Conservation (phyloP, 2,113 vertebrate genomes). For the Gnathonemus longibarbis region DNA sequence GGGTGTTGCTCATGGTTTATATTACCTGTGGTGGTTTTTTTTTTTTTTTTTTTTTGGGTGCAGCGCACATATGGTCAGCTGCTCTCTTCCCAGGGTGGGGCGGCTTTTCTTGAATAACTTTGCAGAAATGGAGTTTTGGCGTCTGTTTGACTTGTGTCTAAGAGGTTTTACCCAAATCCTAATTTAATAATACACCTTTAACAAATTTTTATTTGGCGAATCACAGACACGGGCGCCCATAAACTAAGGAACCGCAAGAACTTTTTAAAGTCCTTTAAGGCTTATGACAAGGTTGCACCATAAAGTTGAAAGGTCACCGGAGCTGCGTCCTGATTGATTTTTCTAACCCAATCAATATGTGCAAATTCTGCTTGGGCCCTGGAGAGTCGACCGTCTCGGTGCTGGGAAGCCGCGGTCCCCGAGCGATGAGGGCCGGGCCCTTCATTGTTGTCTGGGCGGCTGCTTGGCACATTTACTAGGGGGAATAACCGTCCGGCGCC, state of each 20-base stretch:
- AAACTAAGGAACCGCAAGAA: neutral
- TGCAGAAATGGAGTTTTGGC: neutral
- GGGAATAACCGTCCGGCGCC: neutral
- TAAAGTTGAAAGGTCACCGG: neutral
- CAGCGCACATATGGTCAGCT: neutral
- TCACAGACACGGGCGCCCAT: neutral
- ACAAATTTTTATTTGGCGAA: neutral
- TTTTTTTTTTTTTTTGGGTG: conserved; percentile 13
- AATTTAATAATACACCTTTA: neutral
- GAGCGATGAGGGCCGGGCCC: neutral
- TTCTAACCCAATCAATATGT: neutral
- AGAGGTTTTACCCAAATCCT: neutral
- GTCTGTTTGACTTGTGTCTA: neutral
- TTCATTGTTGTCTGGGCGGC: neutral
- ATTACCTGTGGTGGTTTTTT: neutral
- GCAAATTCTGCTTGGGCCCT: neutral
- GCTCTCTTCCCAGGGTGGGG: neutral
- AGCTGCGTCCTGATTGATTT: neutral
- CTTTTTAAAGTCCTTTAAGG: neutral
- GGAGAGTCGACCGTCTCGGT: neutral
- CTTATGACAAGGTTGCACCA: neutral
- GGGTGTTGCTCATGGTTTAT: conserved; percentile 6
- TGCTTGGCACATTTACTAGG: neutral
- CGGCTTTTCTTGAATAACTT: neutral
- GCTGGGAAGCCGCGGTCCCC: neutral